Evolutionary conservation across 2,888 invertebrate genomes (phyloP).

Genomic region (Lobophora halterata): DNA sequence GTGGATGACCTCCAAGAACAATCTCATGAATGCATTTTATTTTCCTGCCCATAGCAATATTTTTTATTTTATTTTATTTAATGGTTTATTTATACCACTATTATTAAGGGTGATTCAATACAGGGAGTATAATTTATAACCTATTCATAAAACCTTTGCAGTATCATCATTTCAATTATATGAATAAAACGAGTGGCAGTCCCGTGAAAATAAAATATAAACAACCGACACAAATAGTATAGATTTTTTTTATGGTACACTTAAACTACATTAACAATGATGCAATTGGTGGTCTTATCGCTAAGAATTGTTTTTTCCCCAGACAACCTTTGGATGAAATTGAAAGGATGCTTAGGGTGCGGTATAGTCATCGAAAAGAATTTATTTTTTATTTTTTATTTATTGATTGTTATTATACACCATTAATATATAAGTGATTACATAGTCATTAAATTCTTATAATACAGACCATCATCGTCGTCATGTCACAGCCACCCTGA

Average conservation of each 20-base stretch:
- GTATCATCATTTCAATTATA: slow-evolving; percentile 5
- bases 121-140: slow-evolving; percentile 27
- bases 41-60: neutral
- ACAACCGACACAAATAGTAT: no score
- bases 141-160: slow-evolving; percentile 31
- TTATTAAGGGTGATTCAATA: slow-evolving; percentile 32
- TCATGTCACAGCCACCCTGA: slow-evolving; percentile 29
- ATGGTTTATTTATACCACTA: slow-evolving; percentile 14
- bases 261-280: no score
- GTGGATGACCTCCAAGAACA: neutral
- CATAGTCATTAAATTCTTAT: slow-evolving; percentile 7
- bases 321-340: no score
- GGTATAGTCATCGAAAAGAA: no score
- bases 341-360: no score
- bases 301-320: no score
- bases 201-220: neutral
- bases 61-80: neutral
- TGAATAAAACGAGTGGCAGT: slow-evolving; percentile 9
- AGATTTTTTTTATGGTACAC: no score
- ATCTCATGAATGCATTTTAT: neutral
- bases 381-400: no score
- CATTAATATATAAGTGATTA: no score
- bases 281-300: no score
- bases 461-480: slow-evolving; percentile 27
- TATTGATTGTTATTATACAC: no score